phyloP scores from a whole-genome alignment of 1,140 invertebrate genomes.

The Diabrotica virgifera region DNA sequence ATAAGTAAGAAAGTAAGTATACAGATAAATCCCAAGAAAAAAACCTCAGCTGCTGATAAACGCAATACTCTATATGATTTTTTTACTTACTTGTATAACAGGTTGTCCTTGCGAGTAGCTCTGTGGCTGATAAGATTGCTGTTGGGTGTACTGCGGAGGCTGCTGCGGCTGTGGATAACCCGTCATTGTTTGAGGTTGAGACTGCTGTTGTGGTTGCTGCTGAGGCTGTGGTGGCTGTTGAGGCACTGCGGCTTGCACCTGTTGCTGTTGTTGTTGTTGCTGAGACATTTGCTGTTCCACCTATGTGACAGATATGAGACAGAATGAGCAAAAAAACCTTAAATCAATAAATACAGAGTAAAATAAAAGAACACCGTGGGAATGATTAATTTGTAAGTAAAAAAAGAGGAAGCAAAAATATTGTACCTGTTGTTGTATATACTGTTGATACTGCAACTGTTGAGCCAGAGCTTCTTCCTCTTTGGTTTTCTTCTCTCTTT shows the following conservation, averaged over 20 bases:
- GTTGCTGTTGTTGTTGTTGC: slow-evolving; percentile 51
- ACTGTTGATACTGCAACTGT: slow-evolving; percentile 61
- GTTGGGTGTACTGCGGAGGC: slow-evolving; percentile 22
- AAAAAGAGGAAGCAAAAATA: neutral
- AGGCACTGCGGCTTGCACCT: slow-evolving; percentile 41
- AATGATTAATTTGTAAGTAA: neutral
- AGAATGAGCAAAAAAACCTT: neutral
- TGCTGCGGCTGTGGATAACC: slow-evolving; percentile 27
- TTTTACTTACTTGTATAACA: neutral
- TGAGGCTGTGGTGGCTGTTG: slow-evolving; percentile 22
- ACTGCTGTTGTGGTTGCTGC: slow-evolving; percentile 41
- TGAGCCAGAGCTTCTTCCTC: slow-evolving; percentile 50
- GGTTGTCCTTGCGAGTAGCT: slow-evolving; percentile 15
- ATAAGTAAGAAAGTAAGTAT: too few relatives aligned
- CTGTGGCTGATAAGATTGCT: slow-evolving; percentile 50
- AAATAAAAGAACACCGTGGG: neutral
- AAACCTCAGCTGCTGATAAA: slow-evolving; percentile 32
- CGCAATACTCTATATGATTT: neutral
- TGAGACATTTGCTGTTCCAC: slow-evolving; percentile 49
- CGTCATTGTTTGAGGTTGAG: slow-evolving; percentile 23
- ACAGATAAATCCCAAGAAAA: neutral
- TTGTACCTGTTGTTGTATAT: slow-evolving; percentile 51
- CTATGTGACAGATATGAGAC: neutral
- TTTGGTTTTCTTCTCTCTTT: slow-evolving; percentile 55
- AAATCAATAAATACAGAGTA: neutral